Base-by-base conservation (phyloP, 2,797 vertebrate genomes). In the Girardinus metallicus region DNA sequence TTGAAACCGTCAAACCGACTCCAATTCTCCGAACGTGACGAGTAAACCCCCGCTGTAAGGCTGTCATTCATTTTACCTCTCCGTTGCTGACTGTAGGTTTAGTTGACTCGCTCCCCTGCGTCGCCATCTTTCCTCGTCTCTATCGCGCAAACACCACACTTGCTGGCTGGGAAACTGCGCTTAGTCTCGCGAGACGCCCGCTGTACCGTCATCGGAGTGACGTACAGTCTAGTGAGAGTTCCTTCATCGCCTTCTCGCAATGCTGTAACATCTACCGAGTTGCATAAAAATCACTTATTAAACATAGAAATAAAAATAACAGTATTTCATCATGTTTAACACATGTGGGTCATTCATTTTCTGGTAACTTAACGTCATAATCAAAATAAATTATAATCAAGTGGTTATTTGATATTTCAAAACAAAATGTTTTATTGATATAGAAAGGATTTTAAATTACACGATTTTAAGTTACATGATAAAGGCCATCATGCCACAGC, bases 41-140 rank as follows among this genome's bases (percentile, higher is more conserved):
- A 55, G 18, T 1, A 26, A 47, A 66, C 44, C 0, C 41, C 8
- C 1, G 1, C 23, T 16, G 53, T 18, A 12, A 66, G 16, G 36
- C 18, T 90, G 90, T 93, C 85, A 90, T 88, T 90, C 68, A 86
- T 91, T 92, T 95, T 95, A 97, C 96, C 96, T 96, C 96, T 93
- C 96, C 96, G 92, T 96, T 97, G 92, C 94, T 95, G 80, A 90
- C 91, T 85, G 88, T 80, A 43, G 88, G 85, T 86, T 94, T 91
- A 60, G 92, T 44, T 76, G 91, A 93, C 89, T 93, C 92, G 77
- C 90, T 95, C 93, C 94, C 96, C 96, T 95, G 95, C 91, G 95
- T 94, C 95, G 96, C 96, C 96, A 97, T 97, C 96, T 97, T 96
- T 95, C 92, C 92, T 92, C 87, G 93, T 96, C 95, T 95, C 93